A percentile compares a stretch with the other conserved stretches of the same genome.
Evolutionary conservation across 2,797 vertebrate genomes (phyloP).

Genomic region (Periparus ater): DNA sequence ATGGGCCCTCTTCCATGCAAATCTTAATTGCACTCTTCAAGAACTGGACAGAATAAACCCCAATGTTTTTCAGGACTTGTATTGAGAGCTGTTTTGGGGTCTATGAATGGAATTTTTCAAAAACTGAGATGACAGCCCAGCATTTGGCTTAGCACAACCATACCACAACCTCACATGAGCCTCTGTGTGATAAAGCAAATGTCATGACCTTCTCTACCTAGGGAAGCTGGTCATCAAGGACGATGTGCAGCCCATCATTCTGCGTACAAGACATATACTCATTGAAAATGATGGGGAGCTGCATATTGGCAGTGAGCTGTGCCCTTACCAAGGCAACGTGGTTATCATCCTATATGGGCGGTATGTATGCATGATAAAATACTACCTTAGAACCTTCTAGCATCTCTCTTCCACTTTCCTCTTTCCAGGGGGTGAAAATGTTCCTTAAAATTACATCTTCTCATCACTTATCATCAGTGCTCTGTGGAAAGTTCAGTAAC

Average conservation of each 20-base stretch:
- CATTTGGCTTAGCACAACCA: neutral
- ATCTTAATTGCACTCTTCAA: neutral
- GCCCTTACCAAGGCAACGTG: slow-evolving; percentile 88
- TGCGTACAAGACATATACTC: slow-evolving; percentile 89
- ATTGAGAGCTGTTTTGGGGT: neutral
- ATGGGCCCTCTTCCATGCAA: neutral
- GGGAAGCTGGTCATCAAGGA: slow-evolving; percentile 93
- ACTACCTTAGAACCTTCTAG: neutral
- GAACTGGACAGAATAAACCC: neutral
- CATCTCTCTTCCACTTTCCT: neutral
- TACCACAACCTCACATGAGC: neutral
- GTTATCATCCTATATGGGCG: slow-evolving; percentile 89
- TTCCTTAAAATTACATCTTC: neutral
- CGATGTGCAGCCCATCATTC: slow-evolving; percentile 76
- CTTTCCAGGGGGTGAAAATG: neutral
- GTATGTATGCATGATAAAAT: slow-evolving; percentile 67
- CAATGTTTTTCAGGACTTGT: neutral
- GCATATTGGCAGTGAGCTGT: slow-evolving; percentile 87
- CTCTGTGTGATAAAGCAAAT: neutral
- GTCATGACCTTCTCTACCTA: slow-evolving; percentile 36
- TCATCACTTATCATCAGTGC: neutral
- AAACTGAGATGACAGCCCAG: neutral
- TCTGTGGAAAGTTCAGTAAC: neutral
- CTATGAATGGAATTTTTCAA: neutral
- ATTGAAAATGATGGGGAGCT: slow-evolving; percentile 88